Percentiles rank a stretch among this genome's conserved stretches.
Conservation (phyloP, 2,797 vertebrate genomes). For the Eulemur coronatus region DNA sequence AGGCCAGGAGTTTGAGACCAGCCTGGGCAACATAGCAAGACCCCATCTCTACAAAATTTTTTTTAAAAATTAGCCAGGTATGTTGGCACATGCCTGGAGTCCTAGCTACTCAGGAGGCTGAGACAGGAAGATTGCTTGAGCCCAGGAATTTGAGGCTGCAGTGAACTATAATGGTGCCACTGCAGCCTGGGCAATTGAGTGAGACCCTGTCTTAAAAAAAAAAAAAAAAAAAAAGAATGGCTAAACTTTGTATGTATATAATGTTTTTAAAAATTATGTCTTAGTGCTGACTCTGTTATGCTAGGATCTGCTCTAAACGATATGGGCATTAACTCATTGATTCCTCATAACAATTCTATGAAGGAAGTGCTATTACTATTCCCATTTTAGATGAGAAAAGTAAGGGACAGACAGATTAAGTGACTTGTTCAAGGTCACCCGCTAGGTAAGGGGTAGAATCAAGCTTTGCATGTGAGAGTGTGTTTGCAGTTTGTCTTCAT, state of each 20-base stretch:
- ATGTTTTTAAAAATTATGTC: neutral
- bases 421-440: neutral
- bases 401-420: neutral
- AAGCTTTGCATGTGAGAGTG: neutral
- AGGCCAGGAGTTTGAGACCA: neutral
- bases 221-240: neutral
- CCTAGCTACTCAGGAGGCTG: neutral
- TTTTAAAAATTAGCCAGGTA: neutral
- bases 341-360: neutral
- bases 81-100: neutral
- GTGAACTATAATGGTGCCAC: neutral
- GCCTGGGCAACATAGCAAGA: neutral
- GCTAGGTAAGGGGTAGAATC: neutral
- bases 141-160: neutral
- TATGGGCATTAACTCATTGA: neutral
- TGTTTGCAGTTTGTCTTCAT: neutral
- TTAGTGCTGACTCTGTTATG: neutral
- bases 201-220: neutral
- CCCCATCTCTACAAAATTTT: neutral
- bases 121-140: neutral
- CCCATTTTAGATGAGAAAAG: neutral
- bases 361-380: neutral
- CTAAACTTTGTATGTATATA: neutral
- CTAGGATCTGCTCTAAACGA: neutral
- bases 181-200: neutral